These are phyloP conservation scores for Apis laboriosa DNA, from an alignment of 1,140 invertebrate species.

Conservation along the genomic window DNA sequence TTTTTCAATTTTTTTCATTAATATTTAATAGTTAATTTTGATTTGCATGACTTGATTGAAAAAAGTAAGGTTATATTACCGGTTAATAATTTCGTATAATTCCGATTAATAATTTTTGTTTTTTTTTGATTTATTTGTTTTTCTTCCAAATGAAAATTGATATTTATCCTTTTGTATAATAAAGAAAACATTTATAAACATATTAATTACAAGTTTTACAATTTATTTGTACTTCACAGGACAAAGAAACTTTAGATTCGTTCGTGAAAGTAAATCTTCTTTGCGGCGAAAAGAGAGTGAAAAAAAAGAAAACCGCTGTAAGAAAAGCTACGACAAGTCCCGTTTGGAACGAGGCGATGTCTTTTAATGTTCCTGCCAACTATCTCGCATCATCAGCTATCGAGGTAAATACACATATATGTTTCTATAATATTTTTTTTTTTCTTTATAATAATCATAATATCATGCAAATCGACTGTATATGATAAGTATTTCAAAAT, in stretches of 20 bases:
- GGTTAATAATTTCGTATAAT: not conserved
- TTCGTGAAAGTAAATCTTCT: slow-evolving; percentile 95
- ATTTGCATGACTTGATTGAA: not conserved
- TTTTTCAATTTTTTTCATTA: not conserved
- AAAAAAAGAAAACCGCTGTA: slow-evolving; percentile 95
- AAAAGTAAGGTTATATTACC: not conserved
- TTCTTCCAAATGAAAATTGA: not conserved
- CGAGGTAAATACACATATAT: slow-evolving; percentile 82
- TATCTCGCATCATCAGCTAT: slow-evolving; percentile 87
- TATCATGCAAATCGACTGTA: not conserved
- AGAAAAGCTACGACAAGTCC: slow-evolving; percentile 93
- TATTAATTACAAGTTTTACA: too few species aligned
- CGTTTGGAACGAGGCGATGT: slow-evolving; percentile 97
- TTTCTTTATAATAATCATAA: too few species aligned
- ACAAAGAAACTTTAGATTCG: slow-evolving; percentile 85
- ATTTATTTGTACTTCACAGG: slow-evolving; percentile 45
- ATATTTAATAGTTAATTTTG: not conserved
- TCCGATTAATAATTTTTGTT: not conserved
- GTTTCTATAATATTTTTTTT: too few species aligned
- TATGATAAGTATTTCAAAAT: not conserved
- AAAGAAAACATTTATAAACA: too few species aligned
- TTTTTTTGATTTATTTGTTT: not conserved
- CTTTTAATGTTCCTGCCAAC: slow-evolving; percentile 91
- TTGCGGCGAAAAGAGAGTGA: slow-evolving; percentile 91
- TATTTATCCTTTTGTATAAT: not conserved